These are phyloP conservation scores for Goniozus legneri DNA, from an alignment of 1,140 invertebrate genomes.

Conservation along the genomic window DNA sequence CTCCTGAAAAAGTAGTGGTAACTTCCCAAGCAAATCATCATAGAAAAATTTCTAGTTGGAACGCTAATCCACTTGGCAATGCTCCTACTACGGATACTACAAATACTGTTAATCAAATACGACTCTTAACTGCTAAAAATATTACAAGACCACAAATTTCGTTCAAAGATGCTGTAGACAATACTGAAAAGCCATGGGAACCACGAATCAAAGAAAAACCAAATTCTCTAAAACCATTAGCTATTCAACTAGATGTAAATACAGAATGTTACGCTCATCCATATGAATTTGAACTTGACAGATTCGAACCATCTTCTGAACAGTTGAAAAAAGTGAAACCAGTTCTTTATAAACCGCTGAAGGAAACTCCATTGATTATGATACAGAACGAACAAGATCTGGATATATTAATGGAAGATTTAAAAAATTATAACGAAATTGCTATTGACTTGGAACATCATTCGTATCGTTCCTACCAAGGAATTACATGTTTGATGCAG, in stretches of 20 bases:
- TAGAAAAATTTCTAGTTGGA: slow-evolving; percentile 57
- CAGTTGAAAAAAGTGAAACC: slow-evolving; percentile 53
- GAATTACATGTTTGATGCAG: slow-evolving; percentile 91
- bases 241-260: slow-evolving; percentile 64
- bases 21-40: slow-evolving; percentile 30
- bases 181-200: slow-evolving; percentile 70
- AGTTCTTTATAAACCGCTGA: slow-evolving; percentile 54
- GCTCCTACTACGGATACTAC: slow-evolving; percentile 5
- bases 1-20: slow-evolving; percentile 46
- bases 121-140: slow-evolving; percentile 70
- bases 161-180: slow-evolving; percentile 86
- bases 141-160: slow-evolving; percentile 77
- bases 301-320: slow-evolving; percentile 57
- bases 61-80: slow-evolving; percentile 33
- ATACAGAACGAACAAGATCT: slow-evolving; percentile 69
- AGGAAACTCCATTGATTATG: slow-evolving; percentile 65
- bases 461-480: slow-evolving; percentile 78
- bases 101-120: slow-evolving; percentile 41
- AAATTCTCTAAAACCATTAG: slow-evolving; percentile 79
- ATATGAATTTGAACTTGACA: slow-evolving; percentile 82
- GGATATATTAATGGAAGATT: slow-evolving; percentile 62
- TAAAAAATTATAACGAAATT: slow-evolving; percentile 68
- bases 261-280: slow-evolving; percentile 71
- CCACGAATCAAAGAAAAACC: slow-evolving; percentile 85
- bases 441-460: slow-evolving; percentile 90